Conservation (phyloP, 2,797 vertebrate species). For the Oreochromis grahami region DNA sequence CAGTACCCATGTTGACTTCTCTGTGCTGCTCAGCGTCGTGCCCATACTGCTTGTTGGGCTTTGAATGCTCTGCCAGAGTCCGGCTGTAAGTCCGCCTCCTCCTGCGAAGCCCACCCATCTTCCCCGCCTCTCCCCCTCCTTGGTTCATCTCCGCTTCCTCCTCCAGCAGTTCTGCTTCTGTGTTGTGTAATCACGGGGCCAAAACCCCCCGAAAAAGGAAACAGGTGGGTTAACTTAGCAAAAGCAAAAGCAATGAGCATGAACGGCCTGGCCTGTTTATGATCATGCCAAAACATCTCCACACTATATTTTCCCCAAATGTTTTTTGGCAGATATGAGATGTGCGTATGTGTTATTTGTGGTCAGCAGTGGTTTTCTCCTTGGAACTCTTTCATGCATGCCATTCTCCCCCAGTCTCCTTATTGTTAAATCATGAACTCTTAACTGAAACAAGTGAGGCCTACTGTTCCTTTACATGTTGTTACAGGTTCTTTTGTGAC, state of each 20-base stretch:
- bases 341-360: not conserved
- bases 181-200: not conserved
- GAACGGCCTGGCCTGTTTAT: not conserved
- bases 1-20: slow-evolving; percentile 61
- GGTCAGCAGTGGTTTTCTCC: not conserved
- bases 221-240: not conserved
- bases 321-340: not conserved
- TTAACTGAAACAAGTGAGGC: not conserved
- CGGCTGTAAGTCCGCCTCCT: slow-evolving; percentile 84
- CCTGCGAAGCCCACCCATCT: slow-evolving; percentile 78
- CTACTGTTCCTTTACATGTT: not conserved
- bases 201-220: not conserved
- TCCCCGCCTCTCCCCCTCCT: slow-evolving; percentile 80
- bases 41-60: slow-evolving; percentile 73
- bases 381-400: rapidly evolving
- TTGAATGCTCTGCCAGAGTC: slow-evolving; percentile 76
- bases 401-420: not conserved
- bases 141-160: slow-evolving; percentile 86
- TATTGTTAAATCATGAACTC: not conserved
- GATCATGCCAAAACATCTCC: not conserved
- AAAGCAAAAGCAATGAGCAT: not conserved
- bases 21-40: slow-evolving; percentile 66
- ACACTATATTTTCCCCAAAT: not conserved
- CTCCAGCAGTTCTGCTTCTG: slow-evolving; percentile 87
- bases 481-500: not conserved